Evolutionary conservation across 2,888 invertebrate genomes (phyloP).

Genomic region (Imbricaverruca yamaguchii): DNA sequence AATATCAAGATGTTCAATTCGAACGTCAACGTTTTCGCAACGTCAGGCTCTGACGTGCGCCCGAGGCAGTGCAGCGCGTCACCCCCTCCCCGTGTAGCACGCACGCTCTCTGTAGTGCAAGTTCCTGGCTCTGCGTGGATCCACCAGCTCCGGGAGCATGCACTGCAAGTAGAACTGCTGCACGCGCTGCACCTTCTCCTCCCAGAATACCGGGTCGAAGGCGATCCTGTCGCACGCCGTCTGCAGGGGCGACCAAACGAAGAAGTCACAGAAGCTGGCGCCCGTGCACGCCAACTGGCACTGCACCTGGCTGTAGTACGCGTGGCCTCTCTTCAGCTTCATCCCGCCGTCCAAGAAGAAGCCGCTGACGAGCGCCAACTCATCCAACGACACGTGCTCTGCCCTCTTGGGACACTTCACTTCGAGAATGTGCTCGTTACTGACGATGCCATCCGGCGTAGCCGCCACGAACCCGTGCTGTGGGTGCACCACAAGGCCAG

Average conservation of each 20-base stretch:
- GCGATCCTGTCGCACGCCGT: neutral
- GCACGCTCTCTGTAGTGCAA: slow-evolving; percentile 5
- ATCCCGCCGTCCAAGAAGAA: neutral
- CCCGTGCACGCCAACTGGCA: neutral
- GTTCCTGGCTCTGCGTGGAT: neutral
- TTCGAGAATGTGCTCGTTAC: neutral
- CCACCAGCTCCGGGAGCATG: slow-evolving; percentile 1
- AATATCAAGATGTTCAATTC: too few relatives aligned
- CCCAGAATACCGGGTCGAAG: neutral
- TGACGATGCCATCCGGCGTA: neutral
- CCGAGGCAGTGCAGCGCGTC: too few relatives aligned
- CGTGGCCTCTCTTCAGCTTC: neutral
- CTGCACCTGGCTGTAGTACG: slow-evolving; percentile 11
- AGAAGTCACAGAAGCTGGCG: neutral
- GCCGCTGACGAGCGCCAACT: neutral
- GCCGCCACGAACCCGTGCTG: neutral
- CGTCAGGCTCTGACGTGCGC: too few relatives aligned
- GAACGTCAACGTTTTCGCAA: too few relatives aligned
- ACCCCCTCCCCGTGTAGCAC: neutral
- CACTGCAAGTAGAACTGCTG: neutral
- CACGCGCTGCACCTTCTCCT: neutral
- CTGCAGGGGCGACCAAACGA: neutral
- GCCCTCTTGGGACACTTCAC: neutral
- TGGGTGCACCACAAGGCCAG: neutral
- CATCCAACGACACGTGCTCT: neutral